Evolutionary conservation across 2,888 invertebrate genomes (phyloP).

Genomic region (Zelleria hepariella): DNA sequence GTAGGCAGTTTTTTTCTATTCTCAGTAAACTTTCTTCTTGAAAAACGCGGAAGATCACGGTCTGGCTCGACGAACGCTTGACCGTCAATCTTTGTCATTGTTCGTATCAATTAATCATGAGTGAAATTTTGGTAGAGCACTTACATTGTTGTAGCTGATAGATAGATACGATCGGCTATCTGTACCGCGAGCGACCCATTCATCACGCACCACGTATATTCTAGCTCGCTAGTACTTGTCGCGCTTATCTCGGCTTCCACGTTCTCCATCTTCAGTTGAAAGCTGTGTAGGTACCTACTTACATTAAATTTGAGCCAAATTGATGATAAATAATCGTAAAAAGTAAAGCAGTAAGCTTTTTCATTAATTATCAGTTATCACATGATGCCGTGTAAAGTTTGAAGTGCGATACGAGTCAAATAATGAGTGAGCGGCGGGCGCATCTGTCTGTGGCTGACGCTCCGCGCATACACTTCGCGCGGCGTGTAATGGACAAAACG

Average conservation of each 20-base stretch:
- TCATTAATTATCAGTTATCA: too few species aligned
- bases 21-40: neutral
- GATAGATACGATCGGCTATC: conserved; percentile 16
- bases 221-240: neutral
- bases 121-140: conserved; percentile 34
- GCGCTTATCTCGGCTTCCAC: neutral
- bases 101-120: conserved; percentile 41
- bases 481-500: conserved; percentile 35
- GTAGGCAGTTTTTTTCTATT: neutral
- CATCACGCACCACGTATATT: conserved; percentile 8
- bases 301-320: neutral
- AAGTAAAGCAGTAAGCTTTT: neutral
- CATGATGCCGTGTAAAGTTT: too few species aligned
- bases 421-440: too few species aligned
- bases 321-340: neutral
- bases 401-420: too few species aligned
- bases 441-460: neutral
- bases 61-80: conserved; percentile 23
- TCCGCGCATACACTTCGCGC: conserved; percentile 9
- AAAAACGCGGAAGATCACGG: conserved; percentile 13
- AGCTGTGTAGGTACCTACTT: too few species aligned
- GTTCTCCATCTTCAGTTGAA: neutral
- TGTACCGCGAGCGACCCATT: conserved; percentile 19
- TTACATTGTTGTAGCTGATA: conserved; percentile 22
- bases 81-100: conserved; percentile 43